phyloP scores from a whole-genome alignment of 2,113 vertebrate species.

The Passerina amoena region DNA sequence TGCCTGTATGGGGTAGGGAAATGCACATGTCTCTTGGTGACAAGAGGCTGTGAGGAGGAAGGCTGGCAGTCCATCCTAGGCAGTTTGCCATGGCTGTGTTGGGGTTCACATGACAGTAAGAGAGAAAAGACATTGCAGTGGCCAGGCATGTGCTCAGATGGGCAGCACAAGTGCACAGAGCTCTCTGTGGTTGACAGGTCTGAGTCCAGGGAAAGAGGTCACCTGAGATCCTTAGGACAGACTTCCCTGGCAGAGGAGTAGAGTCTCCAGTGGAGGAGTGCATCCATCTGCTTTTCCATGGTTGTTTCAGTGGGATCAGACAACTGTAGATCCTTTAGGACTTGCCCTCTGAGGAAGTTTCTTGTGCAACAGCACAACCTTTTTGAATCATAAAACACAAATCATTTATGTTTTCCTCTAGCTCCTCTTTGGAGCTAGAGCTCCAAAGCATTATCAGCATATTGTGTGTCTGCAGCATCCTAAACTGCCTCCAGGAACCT shows the following conservation, averaged over 20 bases:
- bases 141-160: not conserved
- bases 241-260: not conserved
- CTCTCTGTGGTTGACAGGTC: not conserved
- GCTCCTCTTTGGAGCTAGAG: not conserved
- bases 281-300: not conserved
- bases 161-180: not conserved
- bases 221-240: not conserved
- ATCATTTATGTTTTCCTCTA: not conserved
- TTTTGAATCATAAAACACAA: not conserved
- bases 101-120: not conserved
- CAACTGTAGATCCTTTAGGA: not conserved
- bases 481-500: not conserved
- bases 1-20: not conserved
- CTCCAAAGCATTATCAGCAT: not conserved
- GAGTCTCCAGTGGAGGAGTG: not conserved
- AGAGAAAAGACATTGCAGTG: not conserved
- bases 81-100: not conserved
- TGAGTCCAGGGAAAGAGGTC: not conserved
- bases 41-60: not conserved
- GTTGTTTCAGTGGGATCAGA: not conserved
- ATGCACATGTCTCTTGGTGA: not conserved
- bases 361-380: not conserved
- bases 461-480: not conserved
- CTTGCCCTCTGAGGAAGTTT: not conserved
- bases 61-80: not conserved